These are phyloP conservation scores for Huso huso DNA, from an alignment of 2,797 vertebrate genomes.

Conservation along the genomic window DNA sequence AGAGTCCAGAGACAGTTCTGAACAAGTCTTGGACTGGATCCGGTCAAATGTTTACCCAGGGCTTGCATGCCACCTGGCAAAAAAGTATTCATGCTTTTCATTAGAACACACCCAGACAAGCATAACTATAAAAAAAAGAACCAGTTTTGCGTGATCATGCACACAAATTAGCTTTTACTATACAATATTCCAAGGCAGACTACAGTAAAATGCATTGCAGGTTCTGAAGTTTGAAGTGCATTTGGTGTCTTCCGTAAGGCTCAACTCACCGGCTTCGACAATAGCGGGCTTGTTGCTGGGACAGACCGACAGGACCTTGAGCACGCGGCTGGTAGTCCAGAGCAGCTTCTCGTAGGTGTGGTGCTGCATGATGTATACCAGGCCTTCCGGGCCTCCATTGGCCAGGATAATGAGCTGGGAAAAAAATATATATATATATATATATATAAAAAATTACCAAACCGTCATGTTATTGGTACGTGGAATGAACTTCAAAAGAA, in stretches of 20 bases:
- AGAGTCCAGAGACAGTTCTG: conserved; percentile 97
- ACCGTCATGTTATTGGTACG: too few species aligned
- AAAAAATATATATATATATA: too few species aligned
- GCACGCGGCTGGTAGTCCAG: conserved; percentile 96
- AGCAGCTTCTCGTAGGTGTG: conserved; percentile 92
- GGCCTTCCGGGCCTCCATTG: conserved; percentile 84
- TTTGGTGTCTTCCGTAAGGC: too few species aligned
- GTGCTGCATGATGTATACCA: conserved; percentile 93
- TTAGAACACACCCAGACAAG: rapidly evolving
- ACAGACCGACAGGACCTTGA: conserved; percentile 96
- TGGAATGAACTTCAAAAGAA: too few species aligned
- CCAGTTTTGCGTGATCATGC: too few species aligned
- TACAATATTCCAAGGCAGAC: too few species aligned
- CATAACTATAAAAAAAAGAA: not conserved
- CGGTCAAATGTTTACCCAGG: conserved; percentile 81
- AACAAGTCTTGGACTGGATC: conserved; percentile 76
- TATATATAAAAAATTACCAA: too few species aligned
- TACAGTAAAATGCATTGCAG: too few species aligned
- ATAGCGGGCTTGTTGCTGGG: conserved; percentile 97
- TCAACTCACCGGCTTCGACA: conserved; percentile 81
- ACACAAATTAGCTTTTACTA: too few species aligned
- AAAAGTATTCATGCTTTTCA: conserved; percentile 13
- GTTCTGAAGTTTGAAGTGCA: too few species aligned
- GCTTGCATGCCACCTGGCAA: conserved; percentile 90
- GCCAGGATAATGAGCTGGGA: conserved; percentile 87